Percentiles rank a stretch among this genome's conserved stretches.
phyloP scores from a whole-genome alignment of 2,797 vertebrate genomes.

The Pteronotus mesoamericanus region DNA sequence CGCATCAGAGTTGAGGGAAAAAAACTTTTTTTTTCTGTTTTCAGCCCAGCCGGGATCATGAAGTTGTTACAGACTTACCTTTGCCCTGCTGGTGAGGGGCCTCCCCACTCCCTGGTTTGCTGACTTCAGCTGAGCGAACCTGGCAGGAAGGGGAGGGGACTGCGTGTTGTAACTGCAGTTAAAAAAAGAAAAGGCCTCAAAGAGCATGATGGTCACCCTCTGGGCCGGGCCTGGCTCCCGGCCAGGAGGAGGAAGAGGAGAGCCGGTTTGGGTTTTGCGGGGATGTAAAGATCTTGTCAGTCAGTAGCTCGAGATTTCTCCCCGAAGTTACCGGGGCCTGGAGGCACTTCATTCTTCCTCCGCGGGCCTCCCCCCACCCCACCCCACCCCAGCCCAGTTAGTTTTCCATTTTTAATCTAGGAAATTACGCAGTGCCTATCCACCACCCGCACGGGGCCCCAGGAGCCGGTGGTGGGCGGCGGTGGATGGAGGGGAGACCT shows the following conservation, averaged over 20 bases:
- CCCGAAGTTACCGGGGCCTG: neutral
- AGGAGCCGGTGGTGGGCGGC: neutral
- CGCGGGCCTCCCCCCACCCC: neutral
- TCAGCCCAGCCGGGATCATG: neutral
- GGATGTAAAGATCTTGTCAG: neutral
- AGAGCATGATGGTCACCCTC: neutral
- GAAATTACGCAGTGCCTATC: neutral
- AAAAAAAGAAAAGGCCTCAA: neutral
- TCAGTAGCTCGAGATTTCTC: neutral
- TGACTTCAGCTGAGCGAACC: neutral
- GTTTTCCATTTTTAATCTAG: neutral
- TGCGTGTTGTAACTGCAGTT: neutral
- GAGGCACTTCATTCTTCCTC: neutral
- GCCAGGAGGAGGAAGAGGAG: neutral
- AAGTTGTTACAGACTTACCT: neutral
- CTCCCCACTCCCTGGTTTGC: neutral
- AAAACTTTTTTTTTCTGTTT: constrained; percentile 38
- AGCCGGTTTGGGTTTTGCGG: neutral
- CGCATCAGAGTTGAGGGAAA: neutral
- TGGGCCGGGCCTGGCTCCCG: neutral
- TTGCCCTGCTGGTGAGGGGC: neutral
- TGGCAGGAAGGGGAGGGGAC: neutral
- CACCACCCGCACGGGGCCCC: neutral
- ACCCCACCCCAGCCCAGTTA: too few relatives aligned
- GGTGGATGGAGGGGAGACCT: neutral